These are phyloP conservation scores for Ennomos fuscantarius DNA, from an alignment of 2,888 invertebrate genomes.

Conservation along the genomic window DNA sequence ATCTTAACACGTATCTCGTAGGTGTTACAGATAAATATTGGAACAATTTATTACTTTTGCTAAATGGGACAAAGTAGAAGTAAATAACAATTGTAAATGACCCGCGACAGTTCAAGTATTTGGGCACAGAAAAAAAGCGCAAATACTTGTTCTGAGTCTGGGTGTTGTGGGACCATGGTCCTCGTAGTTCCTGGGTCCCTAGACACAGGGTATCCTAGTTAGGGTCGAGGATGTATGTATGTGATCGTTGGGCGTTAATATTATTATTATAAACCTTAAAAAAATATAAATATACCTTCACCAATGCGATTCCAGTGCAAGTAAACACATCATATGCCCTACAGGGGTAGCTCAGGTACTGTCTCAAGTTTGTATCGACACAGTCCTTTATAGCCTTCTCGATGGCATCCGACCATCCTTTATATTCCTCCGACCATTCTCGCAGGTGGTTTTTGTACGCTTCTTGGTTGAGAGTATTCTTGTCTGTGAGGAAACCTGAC, in stretches of 20 bases:
- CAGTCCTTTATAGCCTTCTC: constrained; percentile 71
- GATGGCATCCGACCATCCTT: constrained; percentile 65
- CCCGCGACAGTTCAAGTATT: too few species aligned
- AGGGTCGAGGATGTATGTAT: too few species aligned
- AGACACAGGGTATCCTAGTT: too few species aligned
- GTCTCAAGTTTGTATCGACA: constrained; percentile 68
- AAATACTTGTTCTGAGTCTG: too few species aligned
- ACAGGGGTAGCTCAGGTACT: constrained; percentile 69
- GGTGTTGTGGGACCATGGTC: too few species aligned
- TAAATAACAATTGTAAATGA: background rate
- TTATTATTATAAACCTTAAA: background rate
- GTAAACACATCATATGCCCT: constrained; percentile 76
- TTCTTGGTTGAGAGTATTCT: constrained; percentile 66
- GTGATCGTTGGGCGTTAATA: too few species aligned
- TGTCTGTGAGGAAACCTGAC: constrained; percentile 70
- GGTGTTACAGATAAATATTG: constrained; percentile 28
- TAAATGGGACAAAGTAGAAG: constrained; percentile 7
- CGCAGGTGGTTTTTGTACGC: constrained; percentile 63
- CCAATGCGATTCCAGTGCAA: constrained; percentile 76
- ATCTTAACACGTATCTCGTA: constrained; percentile 25
- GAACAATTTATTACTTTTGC: constrained; percentile 14
- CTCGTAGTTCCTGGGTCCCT: too few species aligned
- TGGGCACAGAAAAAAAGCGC: too few species aligned
- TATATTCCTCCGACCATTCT: constrained; percentile 63
- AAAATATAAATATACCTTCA: constrained; percentile 61